Conservation (phyloP, 2,797 vertebrate genomes). For the Spondyliosoma cantharus region DNA sequence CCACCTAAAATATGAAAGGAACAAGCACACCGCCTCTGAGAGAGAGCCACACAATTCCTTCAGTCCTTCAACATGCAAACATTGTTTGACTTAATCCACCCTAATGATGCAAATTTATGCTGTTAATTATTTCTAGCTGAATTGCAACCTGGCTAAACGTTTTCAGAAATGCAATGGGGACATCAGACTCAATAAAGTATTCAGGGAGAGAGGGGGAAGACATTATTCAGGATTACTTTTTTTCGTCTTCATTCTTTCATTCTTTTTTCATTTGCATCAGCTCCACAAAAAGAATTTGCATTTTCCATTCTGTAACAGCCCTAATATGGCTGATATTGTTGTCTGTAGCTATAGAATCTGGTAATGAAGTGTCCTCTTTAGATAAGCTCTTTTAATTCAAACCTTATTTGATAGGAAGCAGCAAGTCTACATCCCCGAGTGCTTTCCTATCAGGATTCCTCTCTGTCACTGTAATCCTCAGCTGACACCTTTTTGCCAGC, state of each 20-base stretch:
- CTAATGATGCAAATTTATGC: conserved; percentile 84
- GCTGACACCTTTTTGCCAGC: conserved; percentile 55
- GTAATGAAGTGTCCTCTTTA: conserved; percentile 59
- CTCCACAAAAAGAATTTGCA: conserved; percentile 66
- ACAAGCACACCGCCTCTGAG: conserved; percentile 29
- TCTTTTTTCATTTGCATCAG: conserved; percentile 71
- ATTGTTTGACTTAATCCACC: conserved; percentile 78
- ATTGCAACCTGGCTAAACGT: conserved; percentile 72
- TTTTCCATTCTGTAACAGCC: conserved; percentile 62
- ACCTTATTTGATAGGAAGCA: conserved; percentile 69
- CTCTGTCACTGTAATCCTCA: conserved; percentile 66
- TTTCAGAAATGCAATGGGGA: conserved; percentile 76
- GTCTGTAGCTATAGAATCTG: conserved; percentile 57
- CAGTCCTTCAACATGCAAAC: conserved; percentile 71
- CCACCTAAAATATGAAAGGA: conserved; percentile 46
- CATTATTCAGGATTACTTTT: conserved; percentile 71
- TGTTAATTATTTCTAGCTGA: conserved; percentile 80
- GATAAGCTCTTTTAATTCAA: conserved; percentile 77
- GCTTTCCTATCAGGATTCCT: conserved; percentile 58
- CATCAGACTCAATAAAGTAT: conserved; percentile 68
- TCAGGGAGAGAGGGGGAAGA: conserved; percentile 37
- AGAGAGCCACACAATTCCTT: conserved; percentile 46
- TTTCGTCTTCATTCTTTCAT: conserved; percentile 33
- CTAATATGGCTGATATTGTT: conserved; percentile 60
- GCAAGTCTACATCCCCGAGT: conserved; percentile 60